phyloP scores from a whole-genome alignment of 2,888 invertebrate species.

The Tetranychus truncatus region DNA sequence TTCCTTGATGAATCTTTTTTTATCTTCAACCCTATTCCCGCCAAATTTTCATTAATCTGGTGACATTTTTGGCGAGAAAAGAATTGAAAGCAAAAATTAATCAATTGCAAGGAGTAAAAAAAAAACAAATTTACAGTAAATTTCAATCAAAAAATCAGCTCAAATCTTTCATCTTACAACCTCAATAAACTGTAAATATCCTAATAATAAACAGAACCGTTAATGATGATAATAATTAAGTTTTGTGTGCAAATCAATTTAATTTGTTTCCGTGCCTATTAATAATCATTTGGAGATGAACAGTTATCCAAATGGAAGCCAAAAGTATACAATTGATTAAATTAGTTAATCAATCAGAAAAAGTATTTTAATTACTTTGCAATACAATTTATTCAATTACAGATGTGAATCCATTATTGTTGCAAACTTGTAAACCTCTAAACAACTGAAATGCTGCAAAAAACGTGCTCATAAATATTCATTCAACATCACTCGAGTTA shows the following conservation, averaged over 20 bases:
- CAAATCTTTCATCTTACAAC: too few relatives aligned
- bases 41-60: not conserved
- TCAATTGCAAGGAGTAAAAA: too few relatives aligned
- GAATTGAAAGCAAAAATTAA: too few relatives aligned
- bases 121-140: too few relatives aligned
- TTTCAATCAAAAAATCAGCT: too few relatives aligned
- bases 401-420: too few relatives aligned
- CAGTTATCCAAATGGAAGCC: not conserved
- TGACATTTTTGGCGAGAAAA: too few relatives aligned
- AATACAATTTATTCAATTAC: not conserved
- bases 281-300: not conserved
- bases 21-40: not conserved
- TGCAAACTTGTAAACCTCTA: not conserved
- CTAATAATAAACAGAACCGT: not conserved
- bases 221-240: not conserved
- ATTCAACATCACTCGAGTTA: not conserved
- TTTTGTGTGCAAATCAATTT: not conserved
- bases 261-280: not conserved
- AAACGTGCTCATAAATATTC: constrained; percentile 1
- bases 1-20: not conserved
- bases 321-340: not conserved
- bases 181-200: too few relatives aligned
- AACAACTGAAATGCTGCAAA: too few relatives aligned
- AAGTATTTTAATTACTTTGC: not conserved
- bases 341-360: not conserved